Conservation (phyloP, 2,888 invertebrate species). For the Cephus pygmeus region DNA sequence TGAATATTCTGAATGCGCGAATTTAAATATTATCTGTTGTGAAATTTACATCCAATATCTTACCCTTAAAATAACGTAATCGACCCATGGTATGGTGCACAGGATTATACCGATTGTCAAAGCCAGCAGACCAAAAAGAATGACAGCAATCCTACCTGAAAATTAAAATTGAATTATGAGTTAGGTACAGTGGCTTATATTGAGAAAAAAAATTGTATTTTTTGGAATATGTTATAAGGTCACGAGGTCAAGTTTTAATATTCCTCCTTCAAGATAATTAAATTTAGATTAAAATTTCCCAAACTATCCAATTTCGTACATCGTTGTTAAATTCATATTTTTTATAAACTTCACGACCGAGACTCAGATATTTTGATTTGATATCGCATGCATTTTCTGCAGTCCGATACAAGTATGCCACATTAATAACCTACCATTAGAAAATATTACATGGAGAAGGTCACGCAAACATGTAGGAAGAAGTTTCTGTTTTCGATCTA, state of each 20-base stretch:
- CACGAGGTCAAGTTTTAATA: background rate
- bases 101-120: constrained; percentile 83
- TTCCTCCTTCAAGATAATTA: background rate
- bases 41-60: constrained; percentile 36
- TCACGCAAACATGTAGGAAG: background rate
- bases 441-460: background rate
- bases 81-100: constrained; percentile 88
- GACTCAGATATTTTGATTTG: background rate
- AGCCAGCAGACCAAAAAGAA: constrained; percentile 83
- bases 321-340: too few species aligned
- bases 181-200: background rate
- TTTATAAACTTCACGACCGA: background rate
- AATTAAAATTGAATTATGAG: constrained; percentile 56
- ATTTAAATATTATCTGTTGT: too few species aligned
- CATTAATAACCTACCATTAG: background rate
- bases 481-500: background rate
- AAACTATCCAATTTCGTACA: background rate
- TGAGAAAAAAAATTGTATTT: background rate
- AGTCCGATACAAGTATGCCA: background rate
- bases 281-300: background rate
- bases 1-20: too few species aligned
- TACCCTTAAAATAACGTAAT: constrained; percentile 88
- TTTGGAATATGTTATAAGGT: background rate
- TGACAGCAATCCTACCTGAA: constrained; percentile 84
- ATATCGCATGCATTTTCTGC: background rate